Evolutionary conservation across 2,797 vertebrate species (phyloP).

Genomic region (Diplodus puntazzo): DNA sequence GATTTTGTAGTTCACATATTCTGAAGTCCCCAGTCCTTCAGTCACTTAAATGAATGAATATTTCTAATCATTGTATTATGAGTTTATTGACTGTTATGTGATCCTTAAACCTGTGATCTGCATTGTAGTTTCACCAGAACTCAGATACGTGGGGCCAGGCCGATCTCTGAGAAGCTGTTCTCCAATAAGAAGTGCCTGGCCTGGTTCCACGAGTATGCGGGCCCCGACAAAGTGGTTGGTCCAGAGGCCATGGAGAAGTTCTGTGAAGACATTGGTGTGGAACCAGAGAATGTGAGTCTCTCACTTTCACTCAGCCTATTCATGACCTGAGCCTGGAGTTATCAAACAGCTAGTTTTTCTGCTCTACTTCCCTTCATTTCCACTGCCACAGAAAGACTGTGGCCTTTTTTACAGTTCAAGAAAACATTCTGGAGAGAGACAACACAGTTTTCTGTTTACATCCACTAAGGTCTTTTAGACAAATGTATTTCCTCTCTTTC

Average conservation of each 20-base stretch:
- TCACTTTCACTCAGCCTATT: background rate
- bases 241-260: slow-evolving; percentile 99
- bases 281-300: slow-evolving; percentile 95
- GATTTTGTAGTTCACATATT: no score
- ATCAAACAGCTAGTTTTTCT: background rate
- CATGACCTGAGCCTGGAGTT: background rate
- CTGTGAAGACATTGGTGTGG: slow-evolving; percentile 97
- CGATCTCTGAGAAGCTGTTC: slow-evolving; percentile 91
- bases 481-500: slow-evolving; percentile 30
- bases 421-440: background rate
- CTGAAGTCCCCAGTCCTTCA: no score
- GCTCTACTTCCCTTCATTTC: background rate
- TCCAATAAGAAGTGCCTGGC: slow-evolving; percentile 97
- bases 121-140: slow-evolving; percentile 83
- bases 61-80: background rate
- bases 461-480: background rate
- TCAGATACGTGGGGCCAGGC: slow-evolving; percentile 86
- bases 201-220: slow-evolving; percentile 97
- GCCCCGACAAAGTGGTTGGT: slow-evolving; percentile 91
- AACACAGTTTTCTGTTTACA: background rate
- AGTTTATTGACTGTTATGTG: background rate
- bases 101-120: background rate
- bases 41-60: background rate
- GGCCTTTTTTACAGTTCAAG: no score
- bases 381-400: background rate